phyloP scores from a whole-genome alignment of 1,140 invertebrate species.

The Psix sp. region DNA sequence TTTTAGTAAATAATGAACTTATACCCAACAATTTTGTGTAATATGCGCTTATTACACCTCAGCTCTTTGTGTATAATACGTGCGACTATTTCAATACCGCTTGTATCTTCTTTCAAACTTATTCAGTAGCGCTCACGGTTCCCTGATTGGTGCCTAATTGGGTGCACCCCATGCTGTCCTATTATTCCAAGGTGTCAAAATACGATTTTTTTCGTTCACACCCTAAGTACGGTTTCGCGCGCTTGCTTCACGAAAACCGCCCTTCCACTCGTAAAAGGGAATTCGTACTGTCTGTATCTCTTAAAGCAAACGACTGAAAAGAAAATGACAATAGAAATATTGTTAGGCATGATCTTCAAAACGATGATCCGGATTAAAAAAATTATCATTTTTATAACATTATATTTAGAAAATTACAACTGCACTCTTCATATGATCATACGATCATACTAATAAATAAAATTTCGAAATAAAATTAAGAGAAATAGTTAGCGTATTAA shows the following conservation, averaged over 20 bases:
- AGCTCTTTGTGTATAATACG: slow-evolving; percentile 33
- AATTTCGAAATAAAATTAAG: too few relatives aligned
- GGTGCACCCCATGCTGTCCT: slow-evolving; percentile 72
- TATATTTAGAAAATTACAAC: too few relatives aligned
- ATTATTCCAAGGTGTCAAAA: slow-evolving; percentile 77
- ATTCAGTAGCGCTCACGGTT: slow-evolving; percentile 64
- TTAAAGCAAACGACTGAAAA: slow-evolving; percentile 69
- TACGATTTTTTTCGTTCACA: slow-evolving; percentile 66
- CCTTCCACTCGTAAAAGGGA: slow-evolving; percentile 43
- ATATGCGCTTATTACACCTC: slow-evolving; percentile 46
- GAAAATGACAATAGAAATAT: slow-evolving; percentile 69
- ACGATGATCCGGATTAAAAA: slow-evolving; percentile 39
- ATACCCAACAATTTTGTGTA: slow-evolving; percentile 34
- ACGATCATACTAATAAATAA: too few relatives aligned
- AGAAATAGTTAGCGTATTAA: too few relatives aligned
- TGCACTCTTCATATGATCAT: too few relatives aligned
- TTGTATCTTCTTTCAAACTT: slow-evolving; percentile 58
- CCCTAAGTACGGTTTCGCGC: slow-evolving; percentile 34
- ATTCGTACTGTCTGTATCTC: slow-evolving; percentile 65
- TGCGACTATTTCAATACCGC: slow-evolving; percentile 47
- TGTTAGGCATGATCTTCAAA: slow-evolving; percentile 58
- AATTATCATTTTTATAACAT: too few relatives aligned
- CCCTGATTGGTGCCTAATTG: slow-evolving; percentile 72
- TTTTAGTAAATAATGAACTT: slow-evolving; percentile 53
- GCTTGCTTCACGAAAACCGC: slow-evolving; percentile 33